Base-by-base conservation (phyloP, 1,140 invertebrate genomes). In the Probaryconus sp. region DNA sequence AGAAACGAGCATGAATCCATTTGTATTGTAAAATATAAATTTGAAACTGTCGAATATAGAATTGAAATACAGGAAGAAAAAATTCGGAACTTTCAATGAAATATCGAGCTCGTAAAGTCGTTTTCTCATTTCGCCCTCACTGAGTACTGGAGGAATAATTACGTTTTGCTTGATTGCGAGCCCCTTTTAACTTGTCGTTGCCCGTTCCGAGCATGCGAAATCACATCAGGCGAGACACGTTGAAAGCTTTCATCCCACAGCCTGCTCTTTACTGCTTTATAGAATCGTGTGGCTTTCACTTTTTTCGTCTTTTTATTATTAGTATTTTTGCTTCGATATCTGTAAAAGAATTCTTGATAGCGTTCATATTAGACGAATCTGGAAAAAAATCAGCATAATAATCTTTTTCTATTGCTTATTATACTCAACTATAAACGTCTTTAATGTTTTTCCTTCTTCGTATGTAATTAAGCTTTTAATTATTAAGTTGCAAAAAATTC, bases 251-350 rank as follows among this genome's bases (percentile, higher is more conserved):
- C 56, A 71, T 71, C 42, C 58, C 58, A 5, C 58, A 63, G 68
- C 47, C 48, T 71, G 68, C 68, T 71, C 68, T 71, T 63, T 71
- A 71, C 68, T 63, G 61, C 68, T 71, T 71, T 71, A 71, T 56
- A 71, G 58, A 43, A 55, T 63, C 48, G 47, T 61, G 67, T 70
- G 67, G 56, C 65, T 70, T 70, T 53, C 56, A 43, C 56, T 63
- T 61, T 60, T 61, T 63, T 50, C 24, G 10, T 40, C 14, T 30
- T 14, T 10, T 17, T 38, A 28, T 61, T 70, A 56, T 55, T 48
- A 17, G 24, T 45, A 11, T n/a, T 55, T 67, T 37, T 10, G 33
- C 21, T 50, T 9, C 20, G 67, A 63, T n/a, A n/a, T 61, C 50
- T 45, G 13, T 37, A 26, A 56, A 42, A 56, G 51, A 71, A 71